phyloP scores from a whole-genome alignment of 2,113 vertebrate genomes.

The Euleptes europaea region DNA sequence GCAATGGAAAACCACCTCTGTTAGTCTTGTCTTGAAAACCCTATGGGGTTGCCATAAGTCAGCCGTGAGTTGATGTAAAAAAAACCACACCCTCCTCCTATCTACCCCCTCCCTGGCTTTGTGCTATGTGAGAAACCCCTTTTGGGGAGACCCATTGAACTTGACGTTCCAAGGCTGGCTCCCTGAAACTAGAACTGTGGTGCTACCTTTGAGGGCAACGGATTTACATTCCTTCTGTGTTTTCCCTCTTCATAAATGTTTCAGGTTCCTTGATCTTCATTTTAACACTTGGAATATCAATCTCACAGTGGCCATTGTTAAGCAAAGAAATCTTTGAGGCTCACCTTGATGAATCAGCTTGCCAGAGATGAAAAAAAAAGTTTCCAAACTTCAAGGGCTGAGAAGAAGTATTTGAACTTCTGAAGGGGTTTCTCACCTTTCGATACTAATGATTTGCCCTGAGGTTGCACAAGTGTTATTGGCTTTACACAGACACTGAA shows the following conservation, averaged over 20 bases:
- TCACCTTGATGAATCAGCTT: conserved; percentile 7
- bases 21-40: too few species aligned
- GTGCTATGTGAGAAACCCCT: background rate
- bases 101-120: background rate
- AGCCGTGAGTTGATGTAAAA: too few species aligned
- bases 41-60: too few species aligned
- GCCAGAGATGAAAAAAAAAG: background rate
- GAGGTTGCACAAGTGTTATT: conserved; percentile 3
- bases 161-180: background rate
- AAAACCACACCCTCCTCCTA: too few species aligned
- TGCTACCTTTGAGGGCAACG: conserved; percentile 2
- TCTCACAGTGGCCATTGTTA: conserved; percentile 50
- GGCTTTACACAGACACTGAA: background rate
- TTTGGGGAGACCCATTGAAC: background rate
- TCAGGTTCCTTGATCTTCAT: conserved; percentile 58
- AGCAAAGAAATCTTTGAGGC: conserved; percentile 23
- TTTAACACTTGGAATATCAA: conserved; percentile 64
- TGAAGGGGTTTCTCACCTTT: conserved; percentile 2
- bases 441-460: background rate
- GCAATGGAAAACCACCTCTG: too few species aligned
- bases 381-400: conserved; percentile 2
- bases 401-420: conserved; percentile 9
- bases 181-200: conserved; percentile 5
- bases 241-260: conserved; percentile 61
- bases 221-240: conserved; percentile 45